phyloP scores from a whole-genome alignment of 64 coral and sea anemone species.

The Pocillopora damicornis region DNA sequence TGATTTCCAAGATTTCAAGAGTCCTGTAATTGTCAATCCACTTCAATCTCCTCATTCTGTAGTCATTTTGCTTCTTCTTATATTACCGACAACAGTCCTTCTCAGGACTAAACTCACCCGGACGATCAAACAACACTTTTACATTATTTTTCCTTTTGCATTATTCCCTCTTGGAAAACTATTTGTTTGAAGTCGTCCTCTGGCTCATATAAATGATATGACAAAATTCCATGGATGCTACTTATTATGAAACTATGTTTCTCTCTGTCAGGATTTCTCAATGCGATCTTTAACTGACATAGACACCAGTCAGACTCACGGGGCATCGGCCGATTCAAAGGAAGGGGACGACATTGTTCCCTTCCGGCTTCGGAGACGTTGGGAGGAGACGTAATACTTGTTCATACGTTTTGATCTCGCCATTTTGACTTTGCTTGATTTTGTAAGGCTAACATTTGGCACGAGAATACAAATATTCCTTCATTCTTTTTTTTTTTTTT shows the following conservation, averaged over 20 bases:
- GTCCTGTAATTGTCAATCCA: no score
- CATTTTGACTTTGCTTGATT: no score
- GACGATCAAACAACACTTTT: no score
- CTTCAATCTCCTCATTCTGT: no score
- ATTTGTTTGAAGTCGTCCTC: no score
- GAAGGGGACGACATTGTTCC: slow-evolving; percentile 61
- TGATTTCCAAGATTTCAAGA: no score
- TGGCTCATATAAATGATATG: no score
- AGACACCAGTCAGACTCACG: background rate
- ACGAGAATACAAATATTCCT: background rate
- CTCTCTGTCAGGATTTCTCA: slow-evolving; percentile 65
- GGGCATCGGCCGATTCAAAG: background rate
- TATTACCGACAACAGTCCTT: no score
- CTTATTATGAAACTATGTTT: background rate
- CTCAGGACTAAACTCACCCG: no score
- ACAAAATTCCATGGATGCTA: background rate
- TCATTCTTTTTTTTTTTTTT: background rate
- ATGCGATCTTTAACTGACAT: slow-evolving; percentile 60
- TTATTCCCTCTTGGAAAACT: no score
- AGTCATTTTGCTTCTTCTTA: no score
- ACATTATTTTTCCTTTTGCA: no score
- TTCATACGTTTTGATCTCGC: background rate
- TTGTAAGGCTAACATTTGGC: background rate
- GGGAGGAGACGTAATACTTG: slow-evolving; percentile 56
- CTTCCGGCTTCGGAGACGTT: slow-evolving; percentile 61